Base-by-base conservation (phyloP, 1,140 invertebrate genomes). In the Tribolium castaneum region DNA sequence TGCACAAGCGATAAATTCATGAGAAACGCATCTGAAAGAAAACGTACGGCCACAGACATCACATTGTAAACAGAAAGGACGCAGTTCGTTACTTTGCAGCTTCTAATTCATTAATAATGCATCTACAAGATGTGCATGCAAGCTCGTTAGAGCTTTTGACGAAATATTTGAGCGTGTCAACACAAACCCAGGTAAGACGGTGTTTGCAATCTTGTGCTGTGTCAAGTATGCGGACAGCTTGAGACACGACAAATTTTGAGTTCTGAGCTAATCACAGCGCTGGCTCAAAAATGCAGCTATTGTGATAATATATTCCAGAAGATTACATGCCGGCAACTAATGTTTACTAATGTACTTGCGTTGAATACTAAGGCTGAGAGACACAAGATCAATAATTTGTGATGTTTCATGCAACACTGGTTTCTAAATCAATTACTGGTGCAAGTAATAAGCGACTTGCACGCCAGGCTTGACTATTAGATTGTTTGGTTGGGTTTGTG, bases 71-170 rank as follows among this genome's bases (percentile, higher is more conserved):
- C 25, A 30, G 3, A 30, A 30, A 30, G 3, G 25, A 1, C 39
- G n/a, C 39, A 10, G 7, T 45, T 45, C 39, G 9, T 45, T 45
- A 45, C 5, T 45, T 45, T 45, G 9, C 39, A 10, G 39, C 39
- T 45, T n/a, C n/a, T 45, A 45, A 45, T 45, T 52, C 16, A 52
- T 52, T 52, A 52, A 52, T 52, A 52, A 52, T 52, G 1, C 51
- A 52, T 52, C 13, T 52, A 16, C 13, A 45, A 9, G 51, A 52
- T 13, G 12, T 52, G 6, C 7, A n/a, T 22, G 19, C 22, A 25
- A 59, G 16, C 54, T 59, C 19, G 54, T 59, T 59, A 59, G n/a
- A 59, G 54, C 54, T 59, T 19, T 59, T 25, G 54, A 52, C 54
- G 19, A 59, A 59, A 59, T 59, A 25, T 59, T 59, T 59, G 54